phyloP scores from a whole-genome alignment of 2,113 vertebrate species.

The Ranitomeya variabilis region DNA sequence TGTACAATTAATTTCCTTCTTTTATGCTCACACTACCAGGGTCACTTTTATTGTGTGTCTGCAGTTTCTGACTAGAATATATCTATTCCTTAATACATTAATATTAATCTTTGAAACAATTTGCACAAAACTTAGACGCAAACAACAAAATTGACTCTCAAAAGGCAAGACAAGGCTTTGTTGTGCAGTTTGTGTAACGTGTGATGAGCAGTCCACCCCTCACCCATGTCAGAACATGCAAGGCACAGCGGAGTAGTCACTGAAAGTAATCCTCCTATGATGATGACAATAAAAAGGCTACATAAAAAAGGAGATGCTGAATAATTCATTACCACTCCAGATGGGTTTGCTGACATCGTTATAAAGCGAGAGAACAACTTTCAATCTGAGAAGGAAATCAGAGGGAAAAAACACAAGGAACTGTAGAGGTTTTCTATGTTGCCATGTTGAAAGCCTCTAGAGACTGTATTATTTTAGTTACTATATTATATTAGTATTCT shows the following conservation, averaged over 20 bases:
- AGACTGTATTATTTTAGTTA: constrained; percentile 23
- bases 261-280: constrained; percentile 59
- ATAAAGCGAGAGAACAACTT: constrained; percentile 59
- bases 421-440: constrained; percentile 51
- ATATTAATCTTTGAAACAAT: constrained; percentile 42
- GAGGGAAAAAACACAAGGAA: constrained; percentile 45
- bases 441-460: constrained; percentile 28
- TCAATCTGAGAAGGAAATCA: constrained; percentile 54
- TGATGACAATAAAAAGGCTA: constrained; percentile 59
- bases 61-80: not conserved
- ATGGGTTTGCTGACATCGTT: constrained; percentile 59
- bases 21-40: not conserved
- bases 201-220: constrained; percentile 56
- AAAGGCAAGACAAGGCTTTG: constrained; percentile 48
- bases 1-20: not conserved
- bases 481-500: constrained; percentile 23
- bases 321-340: constrained; percentile 58
- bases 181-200: constrained; percentile 56
- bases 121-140: constrained; percentile 16
- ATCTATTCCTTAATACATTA: constrained; percentile 17
- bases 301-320: constrained; percentile 56
- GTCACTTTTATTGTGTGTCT: constrained; percentile 2
- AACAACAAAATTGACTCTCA: constrained; percentile 44
- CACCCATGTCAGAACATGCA: constrained; percentile 55
- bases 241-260: constrained; percentile 52